Percentiles rank a stretch among this genome's conserved stretches.
These are phyloP conservation scores for Papilio polytes DNA, from an alignment of 1,140 invertebrate genomes.

Conservation along the genomic window DNA sequence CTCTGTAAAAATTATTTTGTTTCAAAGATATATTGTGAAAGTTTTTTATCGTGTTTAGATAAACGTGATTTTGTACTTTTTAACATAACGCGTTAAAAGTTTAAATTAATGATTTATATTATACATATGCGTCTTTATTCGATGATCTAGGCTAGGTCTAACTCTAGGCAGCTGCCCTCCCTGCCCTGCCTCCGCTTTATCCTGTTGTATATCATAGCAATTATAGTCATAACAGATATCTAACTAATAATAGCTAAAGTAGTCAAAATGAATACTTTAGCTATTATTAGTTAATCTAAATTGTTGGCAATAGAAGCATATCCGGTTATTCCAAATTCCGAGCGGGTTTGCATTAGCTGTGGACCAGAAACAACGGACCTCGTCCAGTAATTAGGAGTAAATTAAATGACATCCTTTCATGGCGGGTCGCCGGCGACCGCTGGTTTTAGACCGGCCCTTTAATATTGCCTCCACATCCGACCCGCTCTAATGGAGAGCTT, in stretches of 20 bases:
- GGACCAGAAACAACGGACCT: conserved; percentile 44
- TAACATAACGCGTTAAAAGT: too few relatives aligned
- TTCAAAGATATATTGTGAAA: conserved; percentile 7
- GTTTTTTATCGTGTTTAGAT: neutral
- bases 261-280: neutral
- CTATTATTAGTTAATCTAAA: conserved; percentile 8
- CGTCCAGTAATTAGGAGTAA: conserved; percentile 61
- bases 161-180: too few relatives aligned
- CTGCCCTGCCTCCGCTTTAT: too few relatives aligned
- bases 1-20: conserved; percentile 1
- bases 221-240: neutral
- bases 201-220: too few relatives aligned
- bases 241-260: too few relatives aligned
- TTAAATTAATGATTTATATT: too few relatives aligned
- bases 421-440: conserved; percentile 49
- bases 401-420: conserved; percentile 63
- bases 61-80: neutral
- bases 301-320: neutral
- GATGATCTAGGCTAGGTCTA: too few relatives aligned
- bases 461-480: conserved; percentile 34
- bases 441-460: conserved; percentile 33
- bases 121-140: too few relatives aligned
- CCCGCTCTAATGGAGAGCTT: conserved; percentile 24
- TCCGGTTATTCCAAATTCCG: conserved; percentile 5
- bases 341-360: conserved; percentile 36